phyloP scores from a whole-genome alignment of 2,113 vertebrate species.

The Chionis minor region DNA sequence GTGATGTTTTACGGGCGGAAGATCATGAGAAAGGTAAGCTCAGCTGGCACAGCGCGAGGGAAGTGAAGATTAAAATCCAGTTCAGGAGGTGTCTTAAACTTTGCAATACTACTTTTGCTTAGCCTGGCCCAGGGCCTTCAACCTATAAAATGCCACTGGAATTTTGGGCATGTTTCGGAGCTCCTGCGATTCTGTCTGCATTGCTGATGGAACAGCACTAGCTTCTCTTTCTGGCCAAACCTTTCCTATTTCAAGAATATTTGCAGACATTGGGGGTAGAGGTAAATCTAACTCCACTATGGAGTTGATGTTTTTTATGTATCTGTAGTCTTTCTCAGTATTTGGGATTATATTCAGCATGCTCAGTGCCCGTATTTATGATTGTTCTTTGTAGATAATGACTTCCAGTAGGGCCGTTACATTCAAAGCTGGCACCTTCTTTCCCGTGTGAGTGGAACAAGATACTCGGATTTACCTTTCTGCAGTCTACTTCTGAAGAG shows the following conservation, averaged over 20 bases:
- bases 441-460: too few species aligned
- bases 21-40: slow-evolving; percentile 91
- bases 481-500: not conserved
- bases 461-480: not conserved
- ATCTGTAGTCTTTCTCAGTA: not conserved
- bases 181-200: not conserved
- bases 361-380: not conserved
- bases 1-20: slow-evolving; percentile 94
- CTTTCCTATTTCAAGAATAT: not conserved
- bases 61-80: not conserved
- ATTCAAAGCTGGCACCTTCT: not conserved
- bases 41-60: not conserved
- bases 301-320: not conserved
- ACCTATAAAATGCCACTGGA: not conserved
- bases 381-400: not conserved
- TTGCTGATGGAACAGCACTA: not conserved
- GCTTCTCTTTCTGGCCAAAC: not conserved
- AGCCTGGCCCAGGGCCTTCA: not conserved
- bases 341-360: not conserved
- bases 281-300: not conserved
- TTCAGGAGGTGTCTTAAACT: not conserved
- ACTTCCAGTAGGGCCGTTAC: not conserved
- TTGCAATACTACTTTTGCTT: not conserved
- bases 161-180: not conserved
- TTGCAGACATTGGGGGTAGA: not conserved